phyloP scores from a whole-genome alignment of 1,140 invertebrate genomes.

The Scaptodrosophila lebanonensis region DNA sequence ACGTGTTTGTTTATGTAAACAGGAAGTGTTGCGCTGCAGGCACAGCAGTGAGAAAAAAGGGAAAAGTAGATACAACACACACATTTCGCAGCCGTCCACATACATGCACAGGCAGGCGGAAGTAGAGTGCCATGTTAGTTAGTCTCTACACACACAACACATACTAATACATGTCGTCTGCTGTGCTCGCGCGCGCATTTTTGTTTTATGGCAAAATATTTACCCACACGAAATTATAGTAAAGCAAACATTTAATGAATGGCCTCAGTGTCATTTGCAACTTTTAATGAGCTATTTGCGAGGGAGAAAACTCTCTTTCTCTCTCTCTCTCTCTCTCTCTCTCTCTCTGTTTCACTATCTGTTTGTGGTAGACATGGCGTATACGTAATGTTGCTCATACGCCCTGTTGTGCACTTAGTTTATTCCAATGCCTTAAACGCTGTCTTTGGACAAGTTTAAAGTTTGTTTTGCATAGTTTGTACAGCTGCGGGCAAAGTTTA shows the following conservation, averaged over 20 bases:
- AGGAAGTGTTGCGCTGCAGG: constrained; percentile 66
- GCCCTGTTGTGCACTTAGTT: too few relatives aligned
- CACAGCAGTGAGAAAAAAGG: constrained; percentile 26
- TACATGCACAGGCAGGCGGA: constrained; percentile 36
- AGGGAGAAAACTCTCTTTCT: too few relatives aligned
- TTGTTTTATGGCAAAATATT: constrained; percentile 56
- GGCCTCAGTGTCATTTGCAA: constrained; percentile 20
- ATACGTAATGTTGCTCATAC: constrained; percentile 20
- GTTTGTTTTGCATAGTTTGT: too few relatives aligned
- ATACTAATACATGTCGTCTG: neutral
- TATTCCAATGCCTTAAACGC: constrained; percentile 1
- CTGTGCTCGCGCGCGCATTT: constrained; percentile 7
- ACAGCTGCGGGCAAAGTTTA: too few relatives aligned
- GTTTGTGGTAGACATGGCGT: constrained; percentile 4
- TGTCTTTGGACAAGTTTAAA: too few relatives aligned
- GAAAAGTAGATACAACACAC: constrained; percentile 18
- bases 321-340: too few relatives aligned
- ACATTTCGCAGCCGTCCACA: neutral
- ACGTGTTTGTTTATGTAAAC: constrained; percentile 68
- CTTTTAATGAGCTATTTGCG: constrained; percentile 36
- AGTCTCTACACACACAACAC: neutral
- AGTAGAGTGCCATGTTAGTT: constrained; percentile 31
- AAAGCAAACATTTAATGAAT: constrained; percentile 64
- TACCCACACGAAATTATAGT: constrained; percentile 58
- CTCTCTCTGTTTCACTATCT: too few relatives aligned